phyloP scores from a whole-genome alignment of 2,888 invertebrate genomes.

The Panzeria rudis region DNA sequence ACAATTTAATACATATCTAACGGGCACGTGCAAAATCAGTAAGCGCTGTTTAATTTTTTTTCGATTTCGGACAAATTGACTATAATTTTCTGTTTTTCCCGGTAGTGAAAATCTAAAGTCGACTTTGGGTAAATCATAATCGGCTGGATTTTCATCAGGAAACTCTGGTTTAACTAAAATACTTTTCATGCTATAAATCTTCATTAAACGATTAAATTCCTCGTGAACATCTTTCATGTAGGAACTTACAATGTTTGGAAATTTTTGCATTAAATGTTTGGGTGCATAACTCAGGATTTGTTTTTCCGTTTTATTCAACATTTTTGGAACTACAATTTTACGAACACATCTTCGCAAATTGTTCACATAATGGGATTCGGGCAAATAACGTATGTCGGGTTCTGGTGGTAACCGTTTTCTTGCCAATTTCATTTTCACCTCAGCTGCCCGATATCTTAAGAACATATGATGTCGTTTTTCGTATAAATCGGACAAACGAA shows the following conservation, averaged over 20 bases:
- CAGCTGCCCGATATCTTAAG: constrained; percentile 80
- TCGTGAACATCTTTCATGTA: constrained; percentile 85
- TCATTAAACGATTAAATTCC: constrained; percentile 87
- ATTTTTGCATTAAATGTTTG: constrained; percentile 85
- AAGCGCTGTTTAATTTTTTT: constrained; percentile 86
- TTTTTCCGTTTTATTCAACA: constrained; percentile 86
- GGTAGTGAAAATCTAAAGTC: constrained; percentile 85
- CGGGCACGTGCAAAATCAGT: constrained; percentile 87
- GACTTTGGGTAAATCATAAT: constrained; percentile 81
- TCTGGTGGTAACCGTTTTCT: constrained; percentile 76
- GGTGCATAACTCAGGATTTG: constrained; percentile 86
- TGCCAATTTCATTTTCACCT: constrained; percentile 80
- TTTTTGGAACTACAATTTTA: constrained; percentile 86
- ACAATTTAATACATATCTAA: constrained; percentile 84
- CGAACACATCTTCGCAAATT: constrained; percentile 86
- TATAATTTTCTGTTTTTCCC: constrained; percentile 87
- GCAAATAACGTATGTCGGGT: constrained; percentile 84
- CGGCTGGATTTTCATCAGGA: constrained; percentile 83
- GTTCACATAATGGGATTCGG: constrained; percentile 85
- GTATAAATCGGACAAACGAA: constrained; percentile 81
- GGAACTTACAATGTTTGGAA: constrained; percentile 84
- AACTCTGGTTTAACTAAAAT: constrained; percentile 87
- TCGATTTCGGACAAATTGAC: constrained; percentile 85
- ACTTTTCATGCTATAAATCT: constrained; percentile 87
- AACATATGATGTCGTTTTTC: constrained; percentile 81